These are phyloP conservation scores for Drosophila rhopaloa DNA, from an alignment of 1,140 invertebrate species.

Conservation along the genomic window DNA sequence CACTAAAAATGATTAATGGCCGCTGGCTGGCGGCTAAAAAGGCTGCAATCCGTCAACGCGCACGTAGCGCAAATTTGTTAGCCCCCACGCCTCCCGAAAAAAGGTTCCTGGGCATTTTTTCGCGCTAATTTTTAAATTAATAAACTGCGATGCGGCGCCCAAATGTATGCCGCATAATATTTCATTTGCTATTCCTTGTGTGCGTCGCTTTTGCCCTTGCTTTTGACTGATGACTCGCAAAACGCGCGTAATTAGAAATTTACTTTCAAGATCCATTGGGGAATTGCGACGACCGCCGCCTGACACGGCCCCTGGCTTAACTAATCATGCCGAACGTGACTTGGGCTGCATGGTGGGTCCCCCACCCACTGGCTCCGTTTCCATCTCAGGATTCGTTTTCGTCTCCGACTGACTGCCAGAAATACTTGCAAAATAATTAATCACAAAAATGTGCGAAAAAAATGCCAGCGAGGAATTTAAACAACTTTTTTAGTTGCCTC, in stretches of 20 bases:
- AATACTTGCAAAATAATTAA: slow-evolving; percentile 82
- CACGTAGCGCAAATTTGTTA: slow-evolving; percentile 78
- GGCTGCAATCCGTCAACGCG: slow-evolving; percentile 79
- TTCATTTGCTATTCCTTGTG: slow-evolving; percentile 80
- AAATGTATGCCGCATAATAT: slow-evolving; percentile 81
- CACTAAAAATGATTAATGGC: slow-evolving; percentile 83
- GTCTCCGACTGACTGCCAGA: slow-evolving; percentile 50
- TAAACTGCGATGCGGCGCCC: slow-evolving; percentile 74
- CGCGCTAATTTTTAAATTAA: slow-evolving; percentile 81
- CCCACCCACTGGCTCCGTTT: too few relatives aligned
- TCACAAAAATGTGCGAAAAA: slow-evolving; percentile 73
- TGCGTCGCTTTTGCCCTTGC: slow-evolving; percentile 37
- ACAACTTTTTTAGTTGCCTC: slow-evolving; percentile 82
- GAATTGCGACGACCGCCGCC: slow-evolving; percentile 77
- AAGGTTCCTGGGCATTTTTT: slow-evolving; percentile 57
- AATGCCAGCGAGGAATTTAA: slow-evolving; percentile 67
- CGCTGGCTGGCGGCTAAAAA: slow-evolving; percentile 71
- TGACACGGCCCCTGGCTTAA: slow-evolving; percentile 74
- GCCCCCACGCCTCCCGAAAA: not conserved
- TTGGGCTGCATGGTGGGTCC: slow-evolving; percentile 44
- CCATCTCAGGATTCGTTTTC: slow-evolving; percentile 26
- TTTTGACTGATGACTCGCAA: slow-evolving; percentile 82
- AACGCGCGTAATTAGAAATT: slow-evolving; percentile 82
- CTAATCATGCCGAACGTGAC: slow-evolving; percentile 82
- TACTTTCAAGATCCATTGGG: slow-evolving; percentile 83